These are phyloP conservation scores for Trichogramma pretiosum DNA, from an alignment of 1,140 invertebrate genomes.

Conservation along the genomic window DNA sequence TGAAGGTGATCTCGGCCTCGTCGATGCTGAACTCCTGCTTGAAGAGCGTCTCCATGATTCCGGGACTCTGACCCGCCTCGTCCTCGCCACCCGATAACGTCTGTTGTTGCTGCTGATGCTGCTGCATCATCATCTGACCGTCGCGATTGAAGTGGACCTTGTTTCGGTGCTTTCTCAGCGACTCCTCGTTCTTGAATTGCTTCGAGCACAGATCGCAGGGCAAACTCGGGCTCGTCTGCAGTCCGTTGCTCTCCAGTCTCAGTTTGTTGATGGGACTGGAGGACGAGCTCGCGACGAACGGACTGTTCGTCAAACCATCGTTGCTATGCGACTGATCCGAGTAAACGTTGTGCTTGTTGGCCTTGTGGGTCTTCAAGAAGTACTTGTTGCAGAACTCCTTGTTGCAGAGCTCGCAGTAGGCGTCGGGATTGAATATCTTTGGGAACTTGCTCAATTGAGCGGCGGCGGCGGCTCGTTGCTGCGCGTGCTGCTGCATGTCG, in stretches of 20 bases:
- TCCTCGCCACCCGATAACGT: conserved; percentile 11
- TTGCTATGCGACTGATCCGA: conserved; percentile 46
- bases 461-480: conserved; percentile 47
- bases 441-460: conserved; percentile 55
- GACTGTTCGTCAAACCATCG: background rate
- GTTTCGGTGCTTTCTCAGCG: conserved; percentile 45
- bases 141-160: conserved; percentile 37
- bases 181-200: conserved; percentile 47
- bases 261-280: background rate
- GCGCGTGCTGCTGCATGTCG: conserved; percentile 27
- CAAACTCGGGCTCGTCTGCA: conserved; percentile 15
- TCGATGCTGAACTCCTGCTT: conserved; percentile 44
- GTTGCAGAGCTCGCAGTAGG: conserved; percentile 94
- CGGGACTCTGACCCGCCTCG: conserved; percentile 28
- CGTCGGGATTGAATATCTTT: conserved; percentile 88
- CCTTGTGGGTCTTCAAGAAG: conserved; percentile 95
- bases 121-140: conserved; percentile 1
- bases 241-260: conserved; percentile 9
- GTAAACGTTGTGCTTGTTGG: conserved; percentile 88
- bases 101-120: conserved; percentile 1
- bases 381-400: conserved; percentile 99
- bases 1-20: conserved; percentile 48
- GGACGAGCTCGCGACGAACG: background rate
- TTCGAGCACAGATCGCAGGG: conserved; percentile 48
- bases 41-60: conserved; percentile 35